A percentile compares a stretch with the other conserved stretches of the same genome.
Evolutionary conservation across 1,140 invertebrate genomes (phyloP).

Genomic region (Dryas iulia): DNA sequence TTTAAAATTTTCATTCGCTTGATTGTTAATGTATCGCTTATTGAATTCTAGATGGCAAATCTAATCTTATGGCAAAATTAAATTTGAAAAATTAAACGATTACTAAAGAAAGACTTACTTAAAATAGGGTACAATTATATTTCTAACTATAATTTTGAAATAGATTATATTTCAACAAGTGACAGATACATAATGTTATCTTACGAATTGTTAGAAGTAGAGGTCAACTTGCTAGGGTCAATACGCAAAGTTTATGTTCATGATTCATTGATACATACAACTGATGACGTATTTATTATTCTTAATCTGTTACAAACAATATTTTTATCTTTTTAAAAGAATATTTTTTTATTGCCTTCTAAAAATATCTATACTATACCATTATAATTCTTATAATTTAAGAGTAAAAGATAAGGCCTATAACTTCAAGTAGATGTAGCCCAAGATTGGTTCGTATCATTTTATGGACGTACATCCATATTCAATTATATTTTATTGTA

Average conservation of each 20-base stretch:
- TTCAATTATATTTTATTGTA: neutral
- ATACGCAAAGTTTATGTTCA: neutral
- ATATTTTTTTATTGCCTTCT: neutral
- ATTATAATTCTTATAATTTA: too few species aligned
- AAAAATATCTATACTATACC: neutral
- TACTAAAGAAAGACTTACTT: neutral
- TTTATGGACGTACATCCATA: slow-evolving; percentile 2
- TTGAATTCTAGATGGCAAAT: neutral
- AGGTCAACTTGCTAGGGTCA: neutral
- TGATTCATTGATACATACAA: neutral
- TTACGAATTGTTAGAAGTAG: neutral
- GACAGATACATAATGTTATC: neutral
- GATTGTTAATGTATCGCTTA: neutral
- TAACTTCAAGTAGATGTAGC: neutral
- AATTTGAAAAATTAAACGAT: too few species aligned
- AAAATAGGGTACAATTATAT: neutral
- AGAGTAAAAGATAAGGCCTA: too few species aligned
- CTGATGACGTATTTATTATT: neutral
- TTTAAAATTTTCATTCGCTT: neutral
- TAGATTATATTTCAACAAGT: neutral
- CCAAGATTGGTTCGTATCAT: neutral
- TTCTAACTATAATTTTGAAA: neutral
- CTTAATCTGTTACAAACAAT: too few species aligned
- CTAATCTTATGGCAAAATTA: too few species aligned
- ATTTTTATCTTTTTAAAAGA: neutral